Evolutionary conservation across 1,140 invertebrate genomes (phyloP).

Genomic region (Glossosoma conforme): DNA sequence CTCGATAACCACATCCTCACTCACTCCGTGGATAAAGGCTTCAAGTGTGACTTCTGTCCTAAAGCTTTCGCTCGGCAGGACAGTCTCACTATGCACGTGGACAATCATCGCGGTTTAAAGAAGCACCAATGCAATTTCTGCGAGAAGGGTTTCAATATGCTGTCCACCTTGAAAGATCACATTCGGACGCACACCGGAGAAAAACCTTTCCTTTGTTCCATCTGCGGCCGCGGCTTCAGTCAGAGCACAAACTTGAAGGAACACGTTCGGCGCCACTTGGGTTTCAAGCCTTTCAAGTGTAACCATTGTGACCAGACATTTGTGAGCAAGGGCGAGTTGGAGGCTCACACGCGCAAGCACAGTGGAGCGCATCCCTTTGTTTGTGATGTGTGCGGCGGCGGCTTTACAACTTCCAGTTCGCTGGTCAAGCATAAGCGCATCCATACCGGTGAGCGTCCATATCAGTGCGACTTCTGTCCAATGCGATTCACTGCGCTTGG

Average conservation of each 20-base stretch:
- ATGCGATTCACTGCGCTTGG: constrained; percentile 68
- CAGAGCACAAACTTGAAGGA: constrained; percentile 55
- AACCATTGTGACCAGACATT: constrained; percentile 46
- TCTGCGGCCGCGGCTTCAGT: constrained; percentile 48
- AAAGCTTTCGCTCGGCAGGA: constrained; percentile 39
- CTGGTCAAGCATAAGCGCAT: constrained; percentile 63
- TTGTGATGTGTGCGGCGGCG: constrained; percentile 67
- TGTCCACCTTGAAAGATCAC: constrained; percentile 53
- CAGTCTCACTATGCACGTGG: constrained; percentile 36
- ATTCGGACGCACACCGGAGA: constrained; percentile 53
- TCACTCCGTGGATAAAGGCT: constrained; percentile 39
- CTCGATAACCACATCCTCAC: constrained; percentile 46
- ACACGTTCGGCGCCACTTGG: constrained; percentile 51
- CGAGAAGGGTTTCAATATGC: constrained; percentile 52
- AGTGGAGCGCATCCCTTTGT: constrained; percentile 64
- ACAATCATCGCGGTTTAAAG: constrained; percentile 49
- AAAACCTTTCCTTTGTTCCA: constrained; percentile 52
- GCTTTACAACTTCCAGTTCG: constrained; percentile 71
- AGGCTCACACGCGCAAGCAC: constrained; percentile 57
- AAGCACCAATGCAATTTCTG: constrained; percentile 56
- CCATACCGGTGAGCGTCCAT: constrained; percentile 75
- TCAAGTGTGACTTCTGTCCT: constrained; percentile 37
- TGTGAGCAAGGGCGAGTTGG: constrained; percentile 51
- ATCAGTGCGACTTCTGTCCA: constrained; percentile 78
- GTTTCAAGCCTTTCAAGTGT: constrained; percentile 52